These are phyloP conservation scores for Opisthocomus hoazin DNA, from an alignment of 2,113 vertebrate genomes.

Conservation along the genomic window DNA sequence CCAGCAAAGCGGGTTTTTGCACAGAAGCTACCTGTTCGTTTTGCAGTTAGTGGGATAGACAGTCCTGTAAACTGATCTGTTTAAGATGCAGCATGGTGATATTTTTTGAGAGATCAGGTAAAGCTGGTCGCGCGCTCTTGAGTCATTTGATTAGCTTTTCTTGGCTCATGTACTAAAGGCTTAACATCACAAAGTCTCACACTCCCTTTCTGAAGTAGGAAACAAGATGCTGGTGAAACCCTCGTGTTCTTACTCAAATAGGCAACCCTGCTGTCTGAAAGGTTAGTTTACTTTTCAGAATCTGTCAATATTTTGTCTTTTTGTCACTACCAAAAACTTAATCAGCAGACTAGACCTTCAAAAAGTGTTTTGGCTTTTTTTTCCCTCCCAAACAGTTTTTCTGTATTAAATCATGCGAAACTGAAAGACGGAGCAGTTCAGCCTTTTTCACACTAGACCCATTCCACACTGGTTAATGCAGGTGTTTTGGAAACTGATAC, in stretches of 20 bases:
- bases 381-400: not conserved
- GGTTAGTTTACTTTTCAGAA: not conserved
- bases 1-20: not conserved
- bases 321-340: not conserved
- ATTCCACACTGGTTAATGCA: not conserved
- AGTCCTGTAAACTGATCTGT: not conserved
- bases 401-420: not conserved
- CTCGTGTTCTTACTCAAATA: fast-evolving
- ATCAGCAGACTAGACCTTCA: not conserved
- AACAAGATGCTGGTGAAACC: not conserved
- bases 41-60: not conserved
- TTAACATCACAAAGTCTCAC: not conserved
- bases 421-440: not conserved
- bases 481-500: conserved; percentile 37
- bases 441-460: not conserved
- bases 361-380: not conserved
- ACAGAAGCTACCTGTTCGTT: not conserved
- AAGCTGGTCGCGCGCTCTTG: not conserved
- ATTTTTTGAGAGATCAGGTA: not conserved
- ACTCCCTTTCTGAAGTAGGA: not conserved
- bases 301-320: not conserved
- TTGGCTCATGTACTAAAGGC: not conserved
- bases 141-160: not conserved
- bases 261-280: not conserved
- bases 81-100: not conserved